Base-by-base conservation (phyloP, 2,797 vertebrate genomes). In the Gadopsis bispinosus region DNA sequence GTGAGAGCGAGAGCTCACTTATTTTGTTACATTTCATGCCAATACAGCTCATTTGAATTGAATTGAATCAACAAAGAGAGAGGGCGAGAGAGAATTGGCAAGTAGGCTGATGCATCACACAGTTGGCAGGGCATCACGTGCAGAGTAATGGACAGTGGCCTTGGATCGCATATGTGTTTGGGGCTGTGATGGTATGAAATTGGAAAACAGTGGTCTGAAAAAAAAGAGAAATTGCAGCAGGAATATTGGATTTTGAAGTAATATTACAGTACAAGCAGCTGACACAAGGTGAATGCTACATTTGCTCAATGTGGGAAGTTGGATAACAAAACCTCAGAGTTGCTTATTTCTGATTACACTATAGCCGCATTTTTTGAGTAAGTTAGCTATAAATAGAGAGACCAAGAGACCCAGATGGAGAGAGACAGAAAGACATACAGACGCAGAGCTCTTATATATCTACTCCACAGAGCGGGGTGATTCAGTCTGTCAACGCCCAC, bases 401-500 rank as follows among this genome's bases (percentile, higher is more conserved):
- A 79, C 58, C 17, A 7, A 61, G 7, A 70, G 33, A 73, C 39
- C 47, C 79, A 79, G 75, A 79, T 81, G 69, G 75, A 77, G 63
- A 63, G 13, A 20, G 55, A 43, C 1, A 39, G 48, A 71, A 31
- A 69, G 58, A 83, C 22, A 81, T 17, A 79, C 26, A 77, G 39
- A 43, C 14, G 48, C 39, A 17, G 43, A 62, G 53, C 55, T 74
- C 53, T 78, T 80, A 83, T 71, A 66, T 11, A 41, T 86, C 76
- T 83, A 79, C 65, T 85, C 56, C 70, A 73, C 73, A 68, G 63
- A 73, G 79, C 8, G 14, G 77, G 71, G 72, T 79, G 81, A 88
- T 83, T 84, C 88, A 87, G 86, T 85, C 80, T 81, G 83, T 90
- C 83, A 87, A 83, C 88, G 45, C 91, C 91, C 87, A 92, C 90